These are phyloP conservation scores for Cnemophilus loriae DNA, from an alignment of 2,113 vertebrate genomes.

Conservation along the genomic window DNA sequence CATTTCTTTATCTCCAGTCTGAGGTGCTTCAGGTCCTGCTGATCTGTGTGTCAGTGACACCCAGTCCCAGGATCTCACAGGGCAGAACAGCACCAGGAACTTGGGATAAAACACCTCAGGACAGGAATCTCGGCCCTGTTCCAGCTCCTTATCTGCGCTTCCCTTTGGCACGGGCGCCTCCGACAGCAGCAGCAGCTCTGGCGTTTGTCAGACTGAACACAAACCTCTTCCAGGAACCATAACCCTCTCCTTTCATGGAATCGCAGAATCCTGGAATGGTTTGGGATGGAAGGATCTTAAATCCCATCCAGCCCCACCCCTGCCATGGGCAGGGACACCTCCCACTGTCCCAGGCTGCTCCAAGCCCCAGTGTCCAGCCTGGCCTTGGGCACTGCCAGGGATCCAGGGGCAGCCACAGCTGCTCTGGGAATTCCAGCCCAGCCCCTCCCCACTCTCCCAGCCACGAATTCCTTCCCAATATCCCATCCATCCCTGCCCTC, in stretches of 20 bases:
- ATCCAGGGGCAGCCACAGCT: not conserved
- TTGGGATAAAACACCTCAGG: not conserved
- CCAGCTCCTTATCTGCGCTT: not conserved
- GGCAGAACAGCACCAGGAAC: not conserved
- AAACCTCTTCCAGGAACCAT: not conserved
- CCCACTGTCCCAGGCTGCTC: not conserved
- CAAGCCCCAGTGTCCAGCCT: not conserved
- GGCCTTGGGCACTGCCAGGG: not conserved
- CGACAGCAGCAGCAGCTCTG: not conserved
- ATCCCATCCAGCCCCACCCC: accelerated
- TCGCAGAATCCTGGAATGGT: not conserved
- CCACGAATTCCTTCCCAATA: not conserved
- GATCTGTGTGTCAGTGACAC: not conserved
- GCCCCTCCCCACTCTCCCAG: not conserved
- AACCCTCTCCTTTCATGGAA: not conserved
- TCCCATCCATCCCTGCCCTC: not conserved
- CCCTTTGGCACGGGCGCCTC: not conserved
- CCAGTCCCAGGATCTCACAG: not conserved
- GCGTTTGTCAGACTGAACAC: not conserved
- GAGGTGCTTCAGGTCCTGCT: not conserved
- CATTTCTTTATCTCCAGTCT: not conserved
- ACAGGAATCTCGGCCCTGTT: not conserved
- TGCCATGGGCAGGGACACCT: not conserved
- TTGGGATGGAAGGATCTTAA: accelerated
- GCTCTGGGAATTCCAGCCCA: not conserved